These are phyloP conservation scores for Odontamblyopus rebecca DNA, from an alignment of 2,797 vertebrate genomes.

Conservation along the genomic window DNA sequence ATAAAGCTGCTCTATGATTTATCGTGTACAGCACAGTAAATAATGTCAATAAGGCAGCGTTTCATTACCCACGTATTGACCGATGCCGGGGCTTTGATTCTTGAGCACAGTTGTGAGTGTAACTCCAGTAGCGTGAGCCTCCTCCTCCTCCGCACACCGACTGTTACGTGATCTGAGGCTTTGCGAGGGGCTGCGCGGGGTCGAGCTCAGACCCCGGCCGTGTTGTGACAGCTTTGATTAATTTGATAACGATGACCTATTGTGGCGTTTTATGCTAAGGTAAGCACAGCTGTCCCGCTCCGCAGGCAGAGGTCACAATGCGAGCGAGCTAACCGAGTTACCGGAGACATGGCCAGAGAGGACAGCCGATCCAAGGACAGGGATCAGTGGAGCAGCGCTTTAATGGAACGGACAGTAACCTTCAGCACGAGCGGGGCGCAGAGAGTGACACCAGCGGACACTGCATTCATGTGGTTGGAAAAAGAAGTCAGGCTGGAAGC, in stretches of 20 bases:
- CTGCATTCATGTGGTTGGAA: slow-evolving; percentile 6
- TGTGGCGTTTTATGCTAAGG: slow-evolving; percentile 74
- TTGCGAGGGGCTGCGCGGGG: slow-evolving; percentile 28
- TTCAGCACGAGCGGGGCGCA: slow-evolving; percentile 62
- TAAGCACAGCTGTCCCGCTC: slow-evolving; percentile 76
- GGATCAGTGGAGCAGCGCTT: slow-evolving; percentile 67
- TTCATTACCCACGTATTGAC: slow-evolving; percentile 1
- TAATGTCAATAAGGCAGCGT: neutral
- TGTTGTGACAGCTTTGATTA: slow-evolving; percentile 72
- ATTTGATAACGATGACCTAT: slow-evolving; percentile 82
- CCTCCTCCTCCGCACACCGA: slow-evolving; percentile 48
- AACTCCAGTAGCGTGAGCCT: neutral
- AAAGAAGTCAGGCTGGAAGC: neutral
- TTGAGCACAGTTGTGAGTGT: slow-evolving; percentile 35
- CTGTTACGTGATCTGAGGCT: slow-evolving; percentile 61
- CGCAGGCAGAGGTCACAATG: slow-evolving; percentile 59
- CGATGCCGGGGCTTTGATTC: slow-evolving; percentile 12
- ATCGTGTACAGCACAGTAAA: neutral
- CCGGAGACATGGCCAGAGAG: slow-evolving; percentile 63
- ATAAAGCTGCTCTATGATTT: neutral
- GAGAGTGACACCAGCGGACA: neutral
- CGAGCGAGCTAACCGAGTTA: slow-evolving; percentile 78
- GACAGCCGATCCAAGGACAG: slow-evolving; percentile 69
- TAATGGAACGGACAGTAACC: slow-evolving; percentile 74
- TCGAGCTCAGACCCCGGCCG: slow-evolving; percentile 42